Conservation (phyloP, 2,113 vertebrate species). For the Podarcis muralis region DNA sequence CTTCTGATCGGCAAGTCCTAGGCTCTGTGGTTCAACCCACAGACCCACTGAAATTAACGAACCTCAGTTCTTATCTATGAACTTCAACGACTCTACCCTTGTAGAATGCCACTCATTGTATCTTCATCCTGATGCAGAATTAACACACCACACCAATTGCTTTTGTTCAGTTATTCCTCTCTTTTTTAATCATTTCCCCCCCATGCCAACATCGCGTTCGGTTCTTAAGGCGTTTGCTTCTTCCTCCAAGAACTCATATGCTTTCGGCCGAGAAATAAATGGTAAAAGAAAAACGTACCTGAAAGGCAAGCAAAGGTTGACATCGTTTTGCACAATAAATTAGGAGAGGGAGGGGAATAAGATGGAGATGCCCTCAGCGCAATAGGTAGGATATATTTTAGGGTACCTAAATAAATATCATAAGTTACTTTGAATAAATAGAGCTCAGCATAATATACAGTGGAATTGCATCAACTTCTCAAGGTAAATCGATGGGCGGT, state of each 20-base stretch:
- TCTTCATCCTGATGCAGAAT: not conserved
- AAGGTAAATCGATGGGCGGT: not conserved
- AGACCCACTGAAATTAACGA: not conserved
- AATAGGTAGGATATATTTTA: conserved; percentile 53
- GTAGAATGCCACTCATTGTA: no score
- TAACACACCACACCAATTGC: not conserved
- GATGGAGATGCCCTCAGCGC: not conserved
- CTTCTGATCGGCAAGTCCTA: no score
- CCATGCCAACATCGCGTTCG: conserved; percentile 26
- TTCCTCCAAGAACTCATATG: not conserved
- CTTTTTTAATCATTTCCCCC: conserved; percentile 34
- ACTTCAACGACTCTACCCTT: no score
- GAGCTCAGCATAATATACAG: conserved; percentile 58
- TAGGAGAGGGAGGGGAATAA: conserved; percentile 16
- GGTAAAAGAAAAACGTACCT: conserved; percentile 32
- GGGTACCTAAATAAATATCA: conserved; percentile 68
- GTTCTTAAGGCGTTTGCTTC: not conserved
- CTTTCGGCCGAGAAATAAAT: conserved; percentile 42
- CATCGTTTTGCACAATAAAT: conserved; percentile 64
- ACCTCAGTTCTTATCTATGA: no score
- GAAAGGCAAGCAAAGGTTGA: conserved; percentile 40
- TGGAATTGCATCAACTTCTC: conserved; percentile 67
- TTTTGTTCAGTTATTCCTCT: not conserved
- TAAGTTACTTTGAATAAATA: conserved; percentile 76
- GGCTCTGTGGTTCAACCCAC: no score